Conservation (phyloP, 2,888 invertebrate species). For the Pseudococcus longispinus region DNA sequence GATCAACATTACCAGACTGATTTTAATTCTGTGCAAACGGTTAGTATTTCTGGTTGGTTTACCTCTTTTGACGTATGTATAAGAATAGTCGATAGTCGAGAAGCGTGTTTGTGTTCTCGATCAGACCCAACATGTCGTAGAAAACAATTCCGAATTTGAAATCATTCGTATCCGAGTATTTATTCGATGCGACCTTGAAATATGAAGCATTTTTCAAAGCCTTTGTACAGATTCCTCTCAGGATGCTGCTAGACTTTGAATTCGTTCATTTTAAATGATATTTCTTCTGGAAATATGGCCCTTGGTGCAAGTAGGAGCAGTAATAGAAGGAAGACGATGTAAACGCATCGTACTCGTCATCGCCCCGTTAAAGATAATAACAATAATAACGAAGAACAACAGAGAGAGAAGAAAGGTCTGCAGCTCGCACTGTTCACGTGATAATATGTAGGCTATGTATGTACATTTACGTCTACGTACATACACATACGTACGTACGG, state of each 20-base stretch:
- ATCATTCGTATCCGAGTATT: neutral
- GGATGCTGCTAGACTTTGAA: neutral
- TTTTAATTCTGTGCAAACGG: neutral
- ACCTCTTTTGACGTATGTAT: neutral
- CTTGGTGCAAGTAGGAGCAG: neutral
- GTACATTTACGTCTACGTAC: neutral
- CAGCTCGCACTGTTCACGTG: neutral
- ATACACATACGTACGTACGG: neutral
- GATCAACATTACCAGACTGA: neutral
- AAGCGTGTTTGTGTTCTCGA: neutral
- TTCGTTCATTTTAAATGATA: neutral
- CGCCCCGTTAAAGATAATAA: neutral
- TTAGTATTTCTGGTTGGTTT: neutral
- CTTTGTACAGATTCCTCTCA: too few species aligned
- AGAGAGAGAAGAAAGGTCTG: neutral
- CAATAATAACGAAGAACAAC: neutral
- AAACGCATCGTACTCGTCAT: neutral
- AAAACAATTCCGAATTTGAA: neutral
- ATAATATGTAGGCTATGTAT: constrained; percentile 17
- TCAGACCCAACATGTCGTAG: neutral
- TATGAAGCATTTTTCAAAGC: neutral
- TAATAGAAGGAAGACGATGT: neutral
- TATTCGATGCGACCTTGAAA: neutral
- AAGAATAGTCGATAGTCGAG: neutral
- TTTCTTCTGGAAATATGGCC: too few species aligned